These are phyloP conservation scores for Pangasius sanitwongsei DNA, from an alignment of 2,797 vertebrate species.

Conservation along the genomic window DNA sequence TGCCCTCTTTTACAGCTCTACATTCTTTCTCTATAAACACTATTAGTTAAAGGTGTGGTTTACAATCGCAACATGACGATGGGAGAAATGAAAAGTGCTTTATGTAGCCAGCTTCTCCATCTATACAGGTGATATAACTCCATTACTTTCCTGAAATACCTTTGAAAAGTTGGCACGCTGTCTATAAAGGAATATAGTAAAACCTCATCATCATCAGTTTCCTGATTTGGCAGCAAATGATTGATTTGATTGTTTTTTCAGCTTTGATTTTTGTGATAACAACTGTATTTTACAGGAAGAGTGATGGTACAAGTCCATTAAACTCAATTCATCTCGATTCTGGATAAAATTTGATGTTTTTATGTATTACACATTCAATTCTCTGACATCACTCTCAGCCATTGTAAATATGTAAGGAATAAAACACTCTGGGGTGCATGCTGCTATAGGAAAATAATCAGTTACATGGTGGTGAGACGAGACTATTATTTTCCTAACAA, in stretches of 20 bases:
- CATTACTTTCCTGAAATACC: neutral
- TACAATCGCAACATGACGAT: neutral
- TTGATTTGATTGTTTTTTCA: neutral
- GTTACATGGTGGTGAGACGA: neutral
- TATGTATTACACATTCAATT: no score
- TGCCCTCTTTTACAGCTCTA: neutral
- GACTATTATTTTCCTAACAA: neutral
- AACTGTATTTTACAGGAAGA: neutral
- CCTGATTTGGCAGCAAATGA: neutral
- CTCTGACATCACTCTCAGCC: no score
- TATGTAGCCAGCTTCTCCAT: neutral
- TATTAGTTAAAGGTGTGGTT: neutral
- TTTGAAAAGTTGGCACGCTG: neutral
- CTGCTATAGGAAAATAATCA: slow-evolving; percentile 32
- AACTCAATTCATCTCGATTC: neutral
- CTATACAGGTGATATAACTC: neutral
- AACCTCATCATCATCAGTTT: neutral
- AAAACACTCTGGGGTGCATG: neutral
- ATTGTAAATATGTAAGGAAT: neutral
- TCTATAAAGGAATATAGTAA: neutral
- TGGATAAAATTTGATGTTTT: neutral
- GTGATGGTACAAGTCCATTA: neutral
- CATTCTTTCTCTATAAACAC: neutral
- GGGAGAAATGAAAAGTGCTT: neutral
- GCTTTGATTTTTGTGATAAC: neutral